Base-by-base conservation (phyloP, 2,797 vertebrate species). In the Liparis tanakae region DNA sequence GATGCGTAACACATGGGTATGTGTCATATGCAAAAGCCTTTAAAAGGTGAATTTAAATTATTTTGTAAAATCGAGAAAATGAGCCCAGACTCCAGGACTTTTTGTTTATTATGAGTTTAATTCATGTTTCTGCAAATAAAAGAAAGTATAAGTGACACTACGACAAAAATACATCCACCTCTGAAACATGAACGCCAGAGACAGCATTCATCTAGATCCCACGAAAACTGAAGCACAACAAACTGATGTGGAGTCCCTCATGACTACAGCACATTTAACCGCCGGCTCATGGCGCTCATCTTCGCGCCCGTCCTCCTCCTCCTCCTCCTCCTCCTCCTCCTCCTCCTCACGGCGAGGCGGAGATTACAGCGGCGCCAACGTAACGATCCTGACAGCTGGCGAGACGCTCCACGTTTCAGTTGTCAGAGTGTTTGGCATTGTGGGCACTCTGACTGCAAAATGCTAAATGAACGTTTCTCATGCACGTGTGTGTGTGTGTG, bases 361-460 rank as follows among this genome's bases (percentile, higher is more conserved):
- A 68, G 60, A 81, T 82, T 78, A 71, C 54, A 72, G 41, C 60
- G 2, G 10, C 76, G 78, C 75, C 83, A 79, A 70, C 85, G 79
- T 83, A 55, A 67, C 72, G 74, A 86, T 80, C 66, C 67, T 77
- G 72, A 77, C 80, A 74, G 71, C 72, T 88, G 84, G 83, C 69
- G 72, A 54, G 69, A 70, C 72, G 60, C 64, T 43, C 17, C 43
- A 3, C 43, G 37, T 78, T 63, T 84, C 78, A 77, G 74, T 76
- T 87, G 86, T 87, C 83, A 25, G 17, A 58, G 10, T 77, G 44
- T 87, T 74, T 61, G 64, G n/a, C 58, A 30, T 41, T 68, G 66
- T 64, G 20, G 41, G 18, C 17, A 68, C 55, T 65, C 51, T 72
- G 63, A 80, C 60, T 72, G 30, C 65, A 54, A 22, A 72, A 73